Conservation (phyloP, 2,113 vertebrate genomes). For the Megaceryle torquata region DNA sequence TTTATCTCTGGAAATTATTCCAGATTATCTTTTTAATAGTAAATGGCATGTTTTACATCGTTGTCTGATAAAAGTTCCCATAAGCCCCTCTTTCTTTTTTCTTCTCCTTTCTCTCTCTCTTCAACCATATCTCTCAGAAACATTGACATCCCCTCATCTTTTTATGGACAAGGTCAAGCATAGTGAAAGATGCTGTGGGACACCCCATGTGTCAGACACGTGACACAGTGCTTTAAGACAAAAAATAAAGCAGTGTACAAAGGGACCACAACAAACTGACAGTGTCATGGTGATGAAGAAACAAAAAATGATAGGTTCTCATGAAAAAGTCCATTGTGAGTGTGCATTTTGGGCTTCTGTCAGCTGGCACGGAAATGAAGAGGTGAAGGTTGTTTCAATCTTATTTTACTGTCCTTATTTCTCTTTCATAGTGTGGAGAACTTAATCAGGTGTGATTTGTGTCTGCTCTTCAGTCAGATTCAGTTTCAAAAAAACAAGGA, state of each 20-base stretch:
- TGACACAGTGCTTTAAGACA: not conserved
- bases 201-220: not conserved
- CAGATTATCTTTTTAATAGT: constrained; percentile 24
- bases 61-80: not conserved
- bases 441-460: not conserved
- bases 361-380: not conserved
- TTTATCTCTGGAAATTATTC: constrained; percentile 5
- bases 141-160: not conserved
- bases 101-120: not conserved
- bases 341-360: not conserved
- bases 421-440: not conserved
- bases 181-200: not conserved
- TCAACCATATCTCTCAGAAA: not conserved
- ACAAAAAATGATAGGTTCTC: not conserved
- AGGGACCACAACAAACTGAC: not conserved
- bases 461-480: not conserved
- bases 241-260: not conserved
- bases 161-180: constrained; percentile 13
- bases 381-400: not conserved
- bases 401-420: not conserved
- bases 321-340: not conserved
- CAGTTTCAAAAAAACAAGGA: not conserved
- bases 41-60: not conserved
- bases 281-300: not conserved
- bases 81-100: not conserved